Conservation (phyloP, 2,888 invertebrate species). For the Ectemnius lituratus region DNA sequence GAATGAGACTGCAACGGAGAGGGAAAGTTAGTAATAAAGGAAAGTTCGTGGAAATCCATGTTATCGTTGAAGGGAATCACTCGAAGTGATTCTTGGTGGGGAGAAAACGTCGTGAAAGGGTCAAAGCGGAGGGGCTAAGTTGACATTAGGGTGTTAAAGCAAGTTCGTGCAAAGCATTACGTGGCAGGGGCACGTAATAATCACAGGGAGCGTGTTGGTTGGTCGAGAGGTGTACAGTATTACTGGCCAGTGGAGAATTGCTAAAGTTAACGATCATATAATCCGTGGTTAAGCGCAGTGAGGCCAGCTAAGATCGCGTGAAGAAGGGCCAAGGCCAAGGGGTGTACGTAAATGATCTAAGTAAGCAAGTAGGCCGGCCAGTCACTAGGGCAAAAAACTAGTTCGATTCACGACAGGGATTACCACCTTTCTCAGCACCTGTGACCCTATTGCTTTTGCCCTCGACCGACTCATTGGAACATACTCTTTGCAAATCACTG, state of each 20-base stretch:
- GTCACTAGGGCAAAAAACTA: constrained; percentile 69
- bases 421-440: constrained; percentile 28
- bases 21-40: not conserved
- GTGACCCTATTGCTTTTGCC: constrained; percentile 33
- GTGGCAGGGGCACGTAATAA: constrained; percentile 48
- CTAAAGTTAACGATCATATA: constrained; percentile 67
- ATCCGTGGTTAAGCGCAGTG: constrained; percentile 65
- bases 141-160: constrained; percentile 33
- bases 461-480: not conserved
- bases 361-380: constrained; percentile 67
- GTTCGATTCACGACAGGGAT: constrained; percentile 63
- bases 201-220: not conserved
- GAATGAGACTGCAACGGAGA: not conserved
- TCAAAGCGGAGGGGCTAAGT: not conserved
- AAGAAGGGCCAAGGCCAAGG: constrained; percentile 77
- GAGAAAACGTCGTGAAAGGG: constrained; percentile 8
- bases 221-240: too few species aligned
- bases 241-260: constrained; percentile 45
- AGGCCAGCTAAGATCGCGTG: constrained; percentile 69
- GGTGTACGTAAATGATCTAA: constrained; percentile 57
- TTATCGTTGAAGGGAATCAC: not conserved
- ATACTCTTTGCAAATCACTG: not conserved
- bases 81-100: not conserved
- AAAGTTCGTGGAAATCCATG: not conserved
- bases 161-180: constrained; percentile 41